phyloP scores from a whole-genome alignment of 2,888 invertebrate species.

The Asteroscopus sphinx region DNA sequence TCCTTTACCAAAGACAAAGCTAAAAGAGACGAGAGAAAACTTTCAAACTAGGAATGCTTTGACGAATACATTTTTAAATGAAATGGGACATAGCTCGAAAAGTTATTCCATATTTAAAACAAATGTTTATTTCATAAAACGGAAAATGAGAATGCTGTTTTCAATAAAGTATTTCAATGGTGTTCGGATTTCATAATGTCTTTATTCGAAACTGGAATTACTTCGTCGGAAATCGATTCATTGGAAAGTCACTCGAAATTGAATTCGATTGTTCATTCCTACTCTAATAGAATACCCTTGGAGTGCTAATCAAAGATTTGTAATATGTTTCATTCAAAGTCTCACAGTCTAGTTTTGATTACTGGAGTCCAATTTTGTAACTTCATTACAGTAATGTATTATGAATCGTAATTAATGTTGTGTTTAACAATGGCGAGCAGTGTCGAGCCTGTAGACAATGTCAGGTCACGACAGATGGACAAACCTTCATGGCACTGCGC shows the following conservation, averaged over 20 bases:
- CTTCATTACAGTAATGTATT: conserved; percentile 53
- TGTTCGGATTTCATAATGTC: conserved; percentile 40
- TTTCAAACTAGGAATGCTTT: conserved; percentile 22
- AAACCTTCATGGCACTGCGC: conserved; percentile 62
- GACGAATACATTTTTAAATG: conserved; percentile 17
- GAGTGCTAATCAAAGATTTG: conserved; percentile 64
- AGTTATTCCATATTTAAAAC: conserved; percentile 7
- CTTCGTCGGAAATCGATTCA: conserved; percentile 46
- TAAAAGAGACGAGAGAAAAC: conserved; percentile 3
- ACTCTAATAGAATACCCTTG: conserved; percentile 59
- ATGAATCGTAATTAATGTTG: conserved; percentile 62
- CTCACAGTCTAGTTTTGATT: conserved; percentile 31
- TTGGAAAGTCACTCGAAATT: conserved; percentile 53
- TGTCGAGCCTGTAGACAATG: conserved; percentile 68
- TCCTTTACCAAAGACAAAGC: conserved; percentile 18
- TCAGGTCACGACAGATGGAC: conserved; percentile 71
- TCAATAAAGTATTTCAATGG: conserved; percentile 15
- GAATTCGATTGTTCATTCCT: conserved; percentile 53
- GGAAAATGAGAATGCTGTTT: conserved; percentile 2
- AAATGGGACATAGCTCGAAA: conserved; percentile 4
- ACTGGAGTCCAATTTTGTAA: conserved; percentile 39
- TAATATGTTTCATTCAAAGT: conserved; percentile 46
- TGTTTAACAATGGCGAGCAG: conserved; percentile 63
- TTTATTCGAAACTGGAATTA: conserved; percentile 37
- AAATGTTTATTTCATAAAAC: conserved; percentile 8